These are phyloP conservation scores for Hydractinia echinata DNA, from an alignment of 30 jellyfish, hydroid and myxozoan genomes.

Conservation along the genomic window DNA sequence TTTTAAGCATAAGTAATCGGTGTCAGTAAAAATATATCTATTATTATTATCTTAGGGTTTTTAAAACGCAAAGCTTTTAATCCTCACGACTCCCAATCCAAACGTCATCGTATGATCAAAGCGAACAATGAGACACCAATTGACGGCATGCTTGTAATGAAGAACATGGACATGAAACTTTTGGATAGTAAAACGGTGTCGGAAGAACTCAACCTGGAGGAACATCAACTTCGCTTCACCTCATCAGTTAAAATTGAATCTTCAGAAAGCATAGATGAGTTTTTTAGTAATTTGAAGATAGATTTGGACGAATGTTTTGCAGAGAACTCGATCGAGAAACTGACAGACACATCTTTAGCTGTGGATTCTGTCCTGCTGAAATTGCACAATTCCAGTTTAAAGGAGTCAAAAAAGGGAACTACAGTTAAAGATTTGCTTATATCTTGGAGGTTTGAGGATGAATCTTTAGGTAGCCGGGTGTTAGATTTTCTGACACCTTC, in stretches of 20 bases:
- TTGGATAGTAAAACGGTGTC: constrained; percentile 18
- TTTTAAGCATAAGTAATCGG: no score
- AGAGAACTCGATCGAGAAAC: constrained; percentile 57
- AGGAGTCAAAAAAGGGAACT: background rate
- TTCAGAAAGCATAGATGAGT: constrained; percentile 53
- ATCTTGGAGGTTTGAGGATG: constrained; percentile 59
- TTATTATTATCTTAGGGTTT: constrained; percentile 6
- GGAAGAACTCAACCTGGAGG: constrained; percentile 52
- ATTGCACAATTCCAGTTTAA: constrained; percentile 25
- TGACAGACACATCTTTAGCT: constrained; percentile 65
- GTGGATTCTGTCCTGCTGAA: constrained; percentile 69
- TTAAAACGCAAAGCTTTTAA: constrained; percentile 30
- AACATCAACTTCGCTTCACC: constrained; percentile 84
- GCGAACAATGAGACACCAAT: constrained; percentile 72
- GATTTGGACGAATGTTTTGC: constrained; percentile 71
- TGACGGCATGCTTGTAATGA: constrained; percentile 82
- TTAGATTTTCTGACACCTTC: constrained; percentile 56
- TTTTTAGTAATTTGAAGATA: constrained; percentile 51
- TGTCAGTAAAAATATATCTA: no score
- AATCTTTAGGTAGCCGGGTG: constrained; percentile 73
- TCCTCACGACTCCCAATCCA: constrained; percentile 52
- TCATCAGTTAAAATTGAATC: constrained; percentile 74
- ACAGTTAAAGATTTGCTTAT: constrained; percentile 21
- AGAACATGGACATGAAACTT: constrained; percentile 51
- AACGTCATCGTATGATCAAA: constrained; percentile 59